Base-by-base conservation (phyloP, 2,113 vertebrate genomes). In the Oncorhynchus kisutch region DNA sequence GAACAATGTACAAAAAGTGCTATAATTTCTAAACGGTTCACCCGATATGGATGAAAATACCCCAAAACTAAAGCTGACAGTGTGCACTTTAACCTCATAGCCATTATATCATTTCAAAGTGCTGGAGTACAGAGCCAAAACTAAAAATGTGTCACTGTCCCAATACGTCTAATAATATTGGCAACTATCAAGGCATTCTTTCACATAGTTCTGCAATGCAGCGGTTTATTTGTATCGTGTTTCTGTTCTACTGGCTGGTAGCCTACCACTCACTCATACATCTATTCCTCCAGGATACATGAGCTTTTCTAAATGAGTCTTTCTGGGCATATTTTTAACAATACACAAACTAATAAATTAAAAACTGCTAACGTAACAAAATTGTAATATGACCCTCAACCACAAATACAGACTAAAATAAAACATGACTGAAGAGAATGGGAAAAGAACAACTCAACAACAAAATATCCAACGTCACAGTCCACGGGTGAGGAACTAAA, bases 341-440 rank as follows among this genome's bases (percentile, higher is more conserved):
- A 78, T 88, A 83, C 83, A 85, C 79, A 16, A 81, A 88, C 88
- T 90, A 90, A 93, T 90, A 92, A 90, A 89, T 91, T 88, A 93
- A 85, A 34, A 88, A 72, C 62, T 77, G 73, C 82, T 88, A 88
- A 91, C 85, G 82, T 71, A 83, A 89, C 80, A 82, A 20, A 18
- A 67, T 82, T 85, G 83, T 81, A 82, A 84, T 76, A 86, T 74
- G 76, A 57, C 84, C 82, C 66, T 82, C 72, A 81, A 83, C 78
- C 20, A 69, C 24, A 45, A 39, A 74, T 57, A 71, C 2, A 70
- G n/a, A 87, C 73, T 80, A 49, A 74, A 86, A 76, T 75, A 81
- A 89, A 34, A 62, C 7, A 24, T 20, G n/a, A 59, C 83, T 65
- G 72, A 84, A 81, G 7, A 88, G 29, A 80, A 73, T 72, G 13